Evolutionary conservation across 92 coral and sea anemone species (phyloP).

Genomic region (Pocillopora meandrina): DNA sequence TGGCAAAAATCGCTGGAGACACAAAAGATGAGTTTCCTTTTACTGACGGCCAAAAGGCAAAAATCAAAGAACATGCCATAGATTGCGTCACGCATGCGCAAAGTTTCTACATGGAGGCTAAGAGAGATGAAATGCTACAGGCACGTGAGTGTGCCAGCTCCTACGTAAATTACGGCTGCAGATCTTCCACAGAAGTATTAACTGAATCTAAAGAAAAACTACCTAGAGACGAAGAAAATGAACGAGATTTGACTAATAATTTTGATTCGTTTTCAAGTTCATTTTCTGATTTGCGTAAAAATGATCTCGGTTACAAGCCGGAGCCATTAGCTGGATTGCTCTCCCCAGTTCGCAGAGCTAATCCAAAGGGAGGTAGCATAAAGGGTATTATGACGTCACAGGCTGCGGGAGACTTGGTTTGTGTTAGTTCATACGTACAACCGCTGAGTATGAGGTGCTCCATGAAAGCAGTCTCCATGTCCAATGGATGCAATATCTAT

Average conservation of each 20-base stretch:
- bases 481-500: background rate
- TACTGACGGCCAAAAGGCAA: background rate
- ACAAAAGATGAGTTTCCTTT: background rate
- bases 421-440: constrained; percentile 1
- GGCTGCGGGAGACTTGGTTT: constrained; percentile 20
- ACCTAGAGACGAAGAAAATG: too few relatives aligned
- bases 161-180: constrained; percentile 21
- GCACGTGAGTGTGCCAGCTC: constrained; percentile 21
- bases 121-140: background rate
- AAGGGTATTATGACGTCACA: background rate
- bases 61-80: constrained; percentile 30
- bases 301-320: background rate
- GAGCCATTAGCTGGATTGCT: constrained; percentile 38
- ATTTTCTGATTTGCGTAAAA: background rate
- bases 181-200: constrained; percentile 18
- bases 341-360: constrained; percentile 26
- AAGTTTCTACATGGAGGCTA: constrained; percentile 26
- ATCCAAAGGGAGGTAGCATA: background rate
- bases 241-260: background rate
- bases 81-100: background rate
- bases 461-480: background rate
- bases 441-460: background rate
- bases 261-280: constrained; percentile 9
- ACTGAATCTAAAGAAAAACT: background rate
- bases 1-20: background rate